These are phyloP conservation scores for Podarcis cretensis DNA, from an alignment of 2,113 vertebrate species.

Conservation along the genomic window DNA sequence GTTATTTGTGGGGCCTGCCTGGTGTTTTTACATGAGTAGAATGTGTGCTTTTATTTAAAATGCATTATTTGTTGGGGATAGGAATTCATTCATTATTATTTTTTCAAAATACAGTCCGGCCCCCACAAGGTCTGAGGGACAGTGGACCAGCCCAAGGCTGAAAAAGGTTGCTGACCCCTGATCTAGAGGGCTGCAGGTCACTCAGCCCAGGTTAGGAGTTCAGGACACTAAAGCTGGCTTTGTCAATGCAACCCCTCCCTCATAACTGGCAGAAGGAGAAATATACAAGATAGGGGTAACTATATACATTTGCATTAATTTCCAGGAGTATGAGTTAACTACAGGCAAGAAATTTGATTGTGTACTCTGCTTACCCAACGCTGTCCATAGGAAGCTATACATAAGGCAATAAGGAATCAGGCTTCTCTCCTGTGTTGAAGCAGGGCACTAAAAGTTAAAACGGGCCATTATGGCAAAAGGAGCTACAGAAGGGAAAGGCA, in stretches of 20 bases:
- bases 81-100: too few relatives aligned
- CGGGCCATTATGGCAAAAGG: background rate
- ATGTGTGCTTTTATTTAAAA: too few relatives aligned
- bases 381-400: background rate
- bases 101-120: too few relatives aligned
- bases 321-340: background rate
- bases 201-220: background rate
- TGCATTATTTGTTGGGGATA: too few relatives aligned
- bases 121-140: too few relatives aligned
- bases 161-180: too few relatives aligned
- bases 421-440: too few relatives aligned
- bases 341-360: background rate
- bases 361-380: background rate
- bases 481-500: background rate
- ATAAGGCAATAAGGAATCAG: background rate
- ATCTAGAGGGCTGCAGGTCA: too few relatives aligned
- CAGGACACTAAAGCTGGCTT: background rate
- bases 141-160: too few relatives aligned
- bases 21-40: too few relatives aligned
- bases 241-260: too few relatives aligned
- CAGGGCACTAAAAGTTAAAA: background rate
- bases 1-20: too few relatives aligned
- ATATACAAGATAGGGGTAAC: background rate
- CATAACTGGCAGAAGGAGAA: background rate
- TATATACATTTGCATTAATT: background rate